Base-by-base conservation (phyloP, 2,113 vertebrate species). In the Nannospalax galili region DNA sequence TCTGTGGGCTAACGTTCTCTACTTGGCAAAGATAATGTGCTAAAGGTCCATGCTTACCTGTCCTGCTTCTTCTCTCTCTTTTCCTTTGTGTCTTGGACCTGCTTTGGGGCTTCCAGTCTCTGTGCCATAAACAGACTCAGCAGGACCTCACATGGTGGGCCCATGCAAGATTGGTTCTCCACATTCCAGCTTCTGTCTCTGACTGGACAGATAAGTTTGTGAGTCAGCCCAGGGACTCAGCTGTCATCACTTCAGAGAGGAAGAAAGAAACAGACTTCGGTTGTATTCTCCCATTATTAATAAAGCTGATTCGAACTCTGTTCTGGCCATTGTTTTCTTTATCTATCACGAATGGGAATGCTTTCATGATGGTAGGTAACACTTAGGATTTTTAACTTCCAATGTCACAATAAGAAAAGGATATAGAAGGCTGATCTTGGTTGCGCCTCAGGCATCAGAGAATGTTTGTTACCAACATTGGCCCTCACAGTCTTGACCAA, bases 61-160 rank as follows among this genome's bases (percentile, higher is more conserved):
- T 96, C 86, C 93, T 97, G 96, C 97, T 97, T 70, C 97, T 97
- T 97, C 80, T 97, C 62, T 84, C 30, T 64, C 79, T 96, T 92
- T 92, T 52, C 92, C 73, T 95, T 62, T 97, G n/a, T 97, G 82
- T 95, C 90, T 96, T 86, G 95, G 94, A 96, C 92, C 94, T 96
- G 95, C 79, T 95, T 93, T 89, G 84, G 97, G 95, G 30, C 48
- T 96, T 96, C 97, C 96, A 97, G 94, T 96, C 95, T 88, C 70
- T 79, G 90, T 98, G 86, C 95, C 86, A 80, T 97, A 97, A 96
- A 92, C 89, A 97, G 95, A 97, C 52, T 81, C 95, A 92, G 79
- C 89, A 89, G 94, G 90, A 97, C 86, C 95, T 80, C 91, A 82
- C 32, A 0, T 87, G 86, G 75, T 79, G 96, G 95, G 95, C 91